phyloP scores from a whole-genome alignment of 1,140 invertebrate genomes.

The Agraylea sexmaculata region DNA sequence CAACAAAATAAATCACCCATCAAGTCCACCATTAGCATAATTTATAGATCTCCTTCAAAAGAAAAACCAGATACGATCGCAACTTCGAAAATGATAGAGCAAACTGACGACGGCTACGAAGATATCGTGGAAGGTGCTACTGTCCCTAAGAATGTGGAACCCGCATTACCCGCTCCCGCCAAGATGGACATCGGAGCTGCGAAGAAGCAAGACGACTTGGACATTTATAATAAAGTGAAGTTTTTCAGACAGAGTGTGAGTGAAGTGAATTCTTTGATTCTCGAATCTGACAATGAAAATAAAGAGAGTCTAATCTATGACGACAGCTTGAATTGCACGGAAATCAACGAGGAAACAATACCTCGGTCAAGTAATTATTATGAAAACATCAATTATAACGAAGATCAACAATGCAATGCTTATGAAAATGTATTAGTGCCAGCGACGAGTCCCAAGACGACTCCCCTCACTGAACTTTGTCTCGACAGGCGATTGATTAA shows the following conservation, averaged over 20 bases:
- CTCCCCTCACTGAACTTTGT: constrained; percentile 13
- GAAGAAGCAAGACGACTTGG: constrained; percentile 28
- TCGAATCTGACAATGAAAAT: constrained; percentile 29
- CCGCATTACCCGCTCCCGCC: constrained; percentile 37
- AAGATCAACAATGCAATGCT: constrained; percentile 20
- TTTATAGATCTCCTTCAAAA: constrained; percentile 45
- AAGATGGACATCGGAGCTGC: neutral
- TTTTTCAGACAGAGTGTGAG: constrained; percentile 59
- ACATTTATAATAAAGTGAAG: constrained; percentile 64
- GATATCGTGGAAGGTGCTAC: constrained; percentile 38
- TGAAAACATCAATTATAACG: constrained; percentile 24
- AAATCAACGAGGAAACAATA: constrained; percentile 14
- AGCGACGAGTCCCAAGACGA: neutral
- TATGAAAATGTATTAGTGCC: neutral
- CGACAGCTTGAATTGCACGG: constrained; percentile 21
- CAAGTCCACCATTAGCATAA: constrained; percentile 58
- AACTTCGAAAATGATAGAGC: constrained; percentile 24
- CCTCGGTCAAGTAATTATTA: constrained; percentile 8
- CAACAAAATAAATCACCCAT: constrained; percentile 34
- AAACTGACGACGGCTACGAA: constrained; percentile 40
- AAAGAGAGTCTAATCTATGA: constrained; percentile 25
- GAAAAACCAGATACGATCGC: constrained; percentile 23
- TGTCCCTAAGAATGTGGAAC: constrained; percentile 37
- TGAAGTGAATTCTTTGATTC: constrained; percentile 57
- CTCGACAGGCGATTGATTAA: constrained; percentile 11